These are phyloP conservation scores for Chelmon rostratus DNA, from an alignment of 2,797 vertebrate genomes.

Conservation along the genomic window DNA sequence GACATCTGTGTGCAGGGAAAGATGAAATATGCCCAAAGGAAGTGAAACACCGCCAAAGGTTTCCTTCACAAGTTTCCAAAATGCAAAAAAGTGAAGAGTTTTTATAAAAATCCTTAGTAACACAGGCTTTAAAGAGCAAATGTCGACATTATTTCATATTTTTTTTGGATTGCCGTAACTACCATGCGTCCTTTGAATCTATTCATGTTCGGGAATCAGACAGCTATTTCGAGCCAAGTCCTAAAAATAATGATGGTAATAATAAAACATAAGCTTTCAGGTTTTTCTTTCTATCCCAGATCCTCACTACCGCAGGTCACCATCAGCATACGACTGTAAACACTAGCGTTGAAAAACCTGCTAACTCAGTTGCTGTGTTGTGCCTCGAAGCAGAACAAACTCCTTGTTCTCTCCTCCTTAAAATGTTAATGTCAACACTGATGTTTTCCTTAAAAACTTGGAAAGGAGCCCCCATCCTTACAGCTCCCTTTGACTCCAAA, in stretches of 20 bases:
- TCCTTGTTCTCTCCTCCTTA: constrained; percentile 1
- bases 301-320: neutral
- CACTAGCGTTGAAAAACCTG: constrained; percentile 36
- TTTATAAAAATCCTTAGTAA: constrained; percentile 8
- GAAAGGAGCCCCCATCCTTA: constrained; percentile 23
- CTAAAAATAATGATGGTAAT: neutral
- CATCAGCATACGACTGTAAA: constrained; percentile 19
- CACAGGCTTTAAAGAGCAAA: constrained; percentile 3
- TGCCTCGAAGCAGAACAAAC: neutral
- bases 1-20: constrained; percentile 13
- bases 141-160: neutral
- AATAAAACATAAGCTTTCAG: neutral
- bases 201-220: too few relatives aligned
- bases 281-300: neutral
- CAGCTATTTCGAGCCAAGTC: neutral
- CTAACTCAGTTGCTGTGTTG: constrained; percentile 8
- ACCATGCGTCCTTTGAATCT: too few relatives aligned
- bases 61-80: constrained; percentile 15
- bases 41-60: neutral
- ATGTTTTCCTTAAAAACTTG: constrained; percentile 45
- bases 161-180: neutral
- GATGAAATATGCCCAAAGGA: constrained; percentile 35
- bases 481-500: constrained; percentile 25
- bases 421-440: constrained; percentile 41
- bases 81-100: neutral